Evolutionary conservation across 1,140 invertebrate genomes (phyloP).

Genomic region (Schlechtendalia chinensis): DNA sequence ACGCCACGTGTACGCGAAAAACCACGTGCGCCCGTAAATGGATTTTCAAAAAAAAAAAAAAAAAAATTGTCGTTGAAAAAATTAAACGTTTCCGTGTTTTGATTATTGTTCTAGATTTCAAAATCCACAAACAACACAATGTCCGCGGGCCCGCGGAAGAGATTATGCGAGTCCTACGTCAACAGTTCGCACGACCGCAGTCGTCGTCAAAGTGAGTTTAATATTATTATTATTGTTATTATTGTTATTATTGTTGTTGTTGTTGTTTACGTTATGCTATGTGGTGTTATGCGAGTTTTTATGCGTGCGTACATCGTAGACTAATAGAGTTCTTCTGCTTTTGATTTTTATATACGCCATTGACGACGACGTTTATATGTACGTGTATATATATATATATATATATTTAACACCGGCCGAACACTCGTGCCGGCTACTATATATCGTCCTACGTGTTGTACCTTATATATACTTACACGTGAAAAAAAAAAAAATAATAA

Average conservation of each 20-base stretch:
- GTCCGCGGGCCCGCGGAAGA: no score
- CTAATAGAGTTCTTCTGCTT: background rate
- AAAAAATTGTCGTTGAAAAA: no score
- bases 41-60: no score
- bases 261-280: background rate
- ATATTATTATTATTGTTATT: background rate
- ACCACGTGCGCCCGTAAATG: no score
- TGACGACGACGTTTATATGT: background rate
- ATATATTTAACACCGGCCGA: background rate
- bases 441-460: slow-evolving; percentile 31
- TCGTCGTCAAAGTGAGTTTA: slow-evolving; percentile 19
- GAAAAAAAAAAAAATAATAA: slow-evolving; percentile 37
- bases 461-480: slow-evolving; percentile 32
- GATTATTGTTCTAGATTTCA: no score
- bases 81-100: no score
- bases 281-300: background rate
- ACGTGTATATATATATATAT: no score
- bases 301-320: background rate
- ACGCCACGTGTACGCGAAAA: no score
- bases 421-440: background rate
- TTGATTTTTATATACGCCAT: slow-evolving; percentile 13
- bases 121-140: no score
- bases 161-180: background rate
- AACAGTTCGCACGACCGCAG: background rate
- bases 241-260: background rate